Base-by-base conservation (phyloP, 2,113 vertebrate genomes). In the Lanius collurio region DNA sequence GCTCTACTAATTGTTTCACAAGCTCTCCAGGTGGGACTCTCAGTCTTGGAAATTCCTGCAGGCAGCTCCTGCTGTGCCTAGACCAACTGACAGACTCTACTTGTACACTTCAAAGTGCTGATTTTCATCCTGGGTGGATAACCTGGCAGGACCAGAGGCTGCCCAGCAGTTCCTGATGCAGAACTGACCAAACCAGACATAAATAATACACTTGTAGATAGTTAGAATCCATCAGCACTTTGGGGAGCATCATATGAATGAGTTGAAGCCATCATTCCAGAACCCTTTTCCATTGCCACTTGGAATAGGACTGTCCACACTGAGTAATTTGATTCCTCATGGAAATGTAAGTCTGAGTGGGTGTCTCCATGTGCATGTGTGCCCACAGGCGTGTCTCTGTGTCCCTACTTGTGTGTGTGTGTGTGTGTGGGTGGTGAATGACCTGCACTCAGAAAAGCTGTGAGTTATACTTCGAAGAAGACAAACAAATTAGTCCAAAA, bases 1-100 rank as follows among this genome's bases (percentile, higher is more conserved):
- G 20, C 49, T 78, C 41, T 33, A 27, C 31, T 87, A 89, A 68
- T 83, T 74, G 73, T 89, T 79, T 85, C 67, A 87, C 30, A 9
- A 93, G 57, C 52, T 85, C 69, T 85, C 87, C 69, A 90, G 62
- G 78, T 68, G 31, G 62, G 62, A 73, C 14, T 63, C 42, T 87
- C 74, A 76, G 65, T 30, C 28, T 67, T 76, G 63, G 22, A 93
- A 83, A 88, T 37, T 88, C 94, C 75, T 93, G 55, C 71, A 87
- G 88, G 81, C 93, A 87, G 56, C 60, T 93, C 69, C 78, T 87
- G 82, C 65, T 93, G 69, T 78, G 82, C 56, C 59, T 46, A 77
- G 50, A 84, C 64, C 74, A 78, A 59, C 69, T 30, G 31, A 82
- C 56, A 94, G 78, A 63, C 47, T 55, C 13, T 53, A 87, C 71